Percentiles rank a stretch among this genome's conserved stretches.
Conservation (phyloP, 1,140 invertebrate species). For the Callitettix versicolor region DNA sequence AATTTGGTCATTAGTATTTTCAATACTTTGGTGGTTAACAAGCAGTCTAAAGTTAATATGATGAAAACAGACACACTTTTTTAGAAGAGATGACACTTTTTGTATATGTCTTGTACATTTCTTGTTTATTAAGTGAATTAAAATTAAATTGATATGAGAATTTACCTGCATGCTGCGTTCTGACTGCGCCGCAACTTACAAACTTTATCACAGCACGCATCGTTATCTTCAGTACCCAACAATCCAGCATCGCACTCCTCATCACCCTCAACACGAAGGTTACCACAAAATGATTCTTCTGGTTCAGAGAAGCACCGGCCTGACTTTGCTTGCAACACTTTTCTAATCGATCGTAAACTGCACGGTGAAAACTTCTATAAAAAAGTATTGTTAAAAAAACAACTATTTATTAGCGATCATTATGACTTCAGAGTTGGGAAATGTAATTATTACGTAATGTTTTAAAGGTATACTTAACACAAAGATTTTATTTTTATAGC, state of each 20-base stretch:
- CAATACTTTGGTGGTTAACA: no score
- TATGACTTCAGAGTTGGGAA: no score
- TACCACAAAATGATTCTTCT: conserved; percentile 89
- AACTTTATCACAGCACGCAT: conserved; percentile 84
- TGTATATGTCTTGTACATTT: no score
- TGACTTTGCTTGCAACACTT: conserved; percentile 85
- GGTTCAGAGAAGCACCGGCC: conserved; percentile 86
- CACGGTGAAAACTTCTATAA: conserved; percentile 87
- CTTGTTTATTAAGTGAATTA: no score
- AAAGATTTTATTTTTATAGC: no score
- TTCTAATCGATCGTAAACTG: conserved; percentile 80
- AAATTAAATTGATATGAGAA: neutral
- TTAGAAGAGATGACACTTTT: no score
- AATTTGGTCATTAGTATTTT: no score
- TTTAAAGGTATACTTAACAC: no score
- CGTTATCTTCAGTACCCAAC: conserved; percentile 83
- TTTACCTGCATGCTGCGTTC: conserved; percentile 72
- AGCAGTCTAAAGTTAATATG: no score
- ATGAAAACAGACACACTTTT: no score
- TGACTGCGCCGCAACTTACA: conserved; percentile 71
- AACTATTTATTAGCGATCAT: no score
- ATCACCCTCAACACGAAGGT: conserved; percentile 83
- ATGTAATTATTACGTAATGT: no score
- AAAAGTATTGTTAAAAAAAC: conserved; percentile 20
- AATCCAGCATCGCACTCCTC: conserved; percentile 91